Conservation (phyloP, 2,113 vertebrate genomes). For the Brachionichthys hirsutus region DNA sequence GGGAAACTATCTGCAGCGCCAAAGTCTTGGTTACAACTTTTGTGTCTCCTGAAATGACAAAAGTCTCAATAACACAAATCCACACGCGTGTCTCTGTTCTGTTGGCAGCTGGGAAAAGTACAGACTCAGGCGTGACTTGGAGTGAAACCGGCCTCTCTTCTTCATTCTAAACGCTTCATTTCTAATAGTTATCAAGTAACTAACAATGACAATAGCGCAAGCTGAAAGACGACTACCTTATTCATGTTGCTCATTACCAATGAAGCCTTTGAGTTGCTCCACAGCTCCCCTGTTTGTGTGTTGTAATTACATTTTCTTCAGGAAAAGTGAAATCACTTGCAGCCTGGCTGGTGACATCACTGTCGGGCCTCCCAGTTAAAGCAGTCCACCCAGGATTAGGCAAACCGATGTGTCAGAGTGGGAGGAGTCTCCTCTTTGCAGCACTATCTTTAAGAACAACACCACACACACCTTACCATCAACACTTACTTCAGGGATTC, state of each 20-base stretch:
- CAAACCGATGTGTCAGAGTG: constrained; percentile 56
- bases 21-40: constrained; percentile 8
- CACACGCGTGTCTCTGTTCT: constrained; percentile 1
- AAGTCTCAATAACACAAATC: constrained; percentile 3
- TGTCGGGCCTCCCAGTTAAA: constrained; percentile 43
- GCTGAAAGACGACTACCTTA: constrained; percentile 48
- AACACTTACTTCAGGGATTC: constrained; percentile 22
- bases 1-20: constrained; percentile 31
- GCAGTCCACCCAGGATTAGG: constrained; percentile 71
- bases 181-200: constrained; percentile 44
- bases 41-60: constrained; percentile 6
- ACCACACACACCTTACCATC: constrained; percentile 38
- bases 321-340: constrained; percentile 63
- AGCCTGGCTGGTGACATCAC: constrained; percentile 61
- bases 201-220: constrained; percentile 43
- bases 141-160: constrained; percentile 31
- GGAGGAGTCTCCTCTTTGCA: constrained; percentile 45
- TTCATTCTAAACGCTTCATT: constrained; percentile 28
- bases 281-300: constrained; percentile 43
- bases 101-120: no score
- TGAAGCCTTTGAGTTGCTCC: constrained; percentile 20
- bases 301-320: constrained; percentile 56
- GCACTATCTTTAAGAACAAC: constrained; percentile 30
- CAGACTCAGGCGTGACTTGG: constrained; percentile 27
- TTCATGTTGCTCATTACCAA: constrained; percentile 12